Conservation (phyloP, 2,797 vertebrate genomes). For the Centroberyx gerrardi region DNA sequence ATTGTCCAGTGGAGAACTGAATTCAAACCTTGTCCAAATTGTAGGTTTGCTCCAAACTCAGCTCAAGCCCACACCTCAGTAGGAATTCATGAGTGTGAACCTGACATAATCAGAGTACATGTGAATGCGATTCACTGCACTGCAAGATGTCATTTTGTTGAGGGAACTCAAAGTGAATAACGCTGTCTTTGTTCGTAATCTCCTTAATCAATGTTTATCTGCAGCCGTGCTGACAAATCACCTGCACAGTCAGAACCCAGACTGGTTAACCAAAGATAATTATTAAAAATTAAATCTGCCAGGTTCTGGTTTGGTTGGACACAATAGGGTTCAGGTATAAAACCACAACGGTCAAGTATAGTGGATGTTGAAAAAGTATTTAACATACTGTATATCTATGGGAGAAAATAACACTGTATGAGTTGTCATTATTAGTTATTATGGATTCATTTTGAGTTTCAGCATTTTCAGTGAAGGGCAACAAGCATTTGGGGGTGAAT, state of each 20-base stretch:
- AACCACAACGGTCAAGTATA: not conserved
- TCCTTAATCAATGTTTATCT: slow-evolving; percentile 19
- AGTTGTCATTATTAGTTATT: not conserved
- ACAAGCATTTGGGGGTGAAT: not conserved
- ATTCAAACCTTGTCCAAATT: slow-evolving; percentile 6
- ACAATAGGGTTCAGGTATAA: not conserved
- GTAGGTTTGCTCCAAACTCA: slow-evolving; percentile 1
- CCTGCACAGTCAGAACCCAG: not conserved
- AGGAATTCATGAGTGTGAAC: not conserved
- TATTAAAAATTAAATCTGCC: not conserved
- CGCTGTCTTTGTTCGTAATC: slow-evolving; percentile 10
- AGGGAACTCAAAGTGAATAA: slow-evolving; percentile 19
- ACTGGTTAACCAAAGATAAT: not conserved
- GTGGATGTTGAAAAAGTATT: not conserved
- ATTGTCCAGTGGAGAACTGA: not conserved
- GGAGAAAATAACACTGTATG: not conserved
- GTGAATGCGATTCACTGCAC: slow-evolving; percentile 62
- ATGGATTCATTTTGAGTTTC: slow-evolving; percentile 1
- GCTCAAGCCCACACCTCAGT: slow-evolving; percentile 12
- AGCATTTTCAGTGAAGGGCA: not conserved
- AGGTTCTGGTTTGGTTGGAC: not conserved
- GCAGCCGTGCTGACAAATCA: not conserved
- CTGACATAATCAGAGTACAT: slow-evolving; percentile 63
- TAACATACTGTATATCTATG: not conserved
- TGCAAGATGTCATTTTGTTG: slow-evolving; percentile 41